These are phyloP conservation scores for Lanius collurio DNA, from an alignment of 2,113 vertebrate species.

Conservation along the genomic window DNA sequence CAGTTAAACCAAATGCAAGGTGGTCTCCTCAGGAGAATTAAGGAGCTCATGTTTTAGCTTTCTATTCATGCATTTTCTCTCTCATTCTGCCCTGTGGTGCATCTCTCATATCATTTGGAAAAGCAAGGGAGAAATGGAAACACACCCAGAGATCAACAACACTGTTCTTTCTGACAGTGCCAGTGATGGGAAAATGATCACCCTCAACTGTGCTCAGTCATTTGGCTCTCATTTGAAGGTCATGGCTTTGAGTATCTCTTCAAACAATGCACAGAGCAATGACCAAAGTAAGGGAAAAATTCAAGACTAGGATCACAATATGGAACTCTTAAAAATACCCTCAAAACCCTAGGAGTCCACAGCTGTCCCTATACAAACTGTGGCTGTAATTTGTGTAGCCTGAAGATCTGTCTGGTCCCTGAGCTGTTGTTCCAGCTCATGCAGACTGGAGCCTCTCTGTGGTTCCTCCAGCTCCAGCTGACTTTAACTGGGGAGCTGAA, in stretches of 20 bases:
- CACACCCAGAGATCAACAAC: background rate
- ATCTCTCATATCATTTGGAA: background rate
- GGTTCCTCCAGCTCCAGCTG: background rate
- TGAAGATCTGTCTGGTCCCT: background rate
- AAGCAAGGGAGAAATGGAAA: background rate
- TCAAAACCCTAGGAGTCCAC: background rate
- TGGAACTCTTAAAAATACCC: background rate
- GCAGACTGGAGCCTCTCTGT: background rate
- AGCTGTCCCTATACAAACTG: background rate
- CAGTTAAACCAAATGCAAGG: background rate
- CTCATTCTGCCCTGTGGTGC: background rate
- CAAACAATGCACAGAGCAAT: background rate
- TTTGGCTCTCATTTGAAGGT: background rate
- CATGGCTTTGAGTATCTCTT: background rate
- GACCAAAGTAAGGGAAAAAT: background rate
- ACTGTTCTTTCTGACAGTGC: background rate
- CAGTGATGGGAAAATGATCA: background rate
- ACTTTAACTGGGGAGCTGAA: background rate
- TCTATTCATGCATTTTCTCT: background rate
- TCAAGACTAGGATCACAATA: background rate
- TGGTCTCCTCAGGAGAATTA: background rate
- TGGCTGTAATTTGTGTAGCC: background rate
- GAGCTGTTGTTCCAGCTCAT: fast-evolving
- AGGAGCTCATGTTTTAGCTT: background rate
- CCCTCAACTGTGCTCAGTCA: background rate